Conservation (phyloP, 2,888 invertebrate genomes). For the Orthosia cruda region DNA sequence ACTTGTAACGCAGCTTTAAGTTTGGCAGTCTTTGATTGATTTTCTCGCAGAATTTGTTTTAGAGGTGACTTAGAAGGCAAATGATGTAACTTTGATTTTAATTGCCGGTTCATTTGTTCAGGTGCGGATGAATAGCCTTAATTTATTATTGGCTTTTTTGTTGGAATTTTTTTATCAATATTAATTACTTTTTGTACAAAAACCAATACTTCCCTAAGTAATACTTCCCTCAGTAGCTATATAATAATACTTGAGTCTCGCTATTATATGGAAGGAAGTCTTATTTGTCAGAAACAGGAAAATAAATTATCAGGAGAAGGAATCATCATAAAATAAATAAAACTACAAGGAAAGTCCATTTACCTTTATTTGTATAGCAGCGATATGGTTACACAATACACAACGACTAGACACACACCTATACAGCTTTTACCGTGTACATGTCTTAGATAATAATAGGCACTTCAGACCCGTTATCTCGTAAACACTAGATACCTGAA, state of each 20-base stretch:
- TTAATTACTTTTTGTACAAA: background rate
- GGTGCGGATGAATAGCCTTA: constrained; percentile 42
- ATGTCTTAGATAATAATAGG: constrained; percentile 33
- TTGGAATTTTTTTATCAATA: constrained; percentile 11
- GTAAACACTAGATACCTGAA: constrained; percentile 1
- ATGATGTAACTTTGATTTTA: constrained; percentile 71
- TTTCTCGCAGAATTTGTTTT: constrained; percentile 81
- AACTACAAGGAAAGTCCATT: constrained; percentile 47
- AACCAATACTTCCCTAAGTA: constrained; percentile 19
- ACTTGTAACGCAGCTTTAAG: constrained; percentile 83
- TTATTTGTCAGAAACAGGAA: constrained; percentile 30
- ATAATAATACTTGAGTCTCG: background rate
- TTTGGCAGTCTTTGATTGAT: constrained; percentile 89
- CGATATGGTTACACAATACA: constrained; percentile 47
- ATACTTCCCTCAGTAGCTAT: background rate
- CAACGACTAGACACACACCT: constrained; percentile 18
- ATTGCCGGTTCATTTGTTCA: constrained; percentile 69
- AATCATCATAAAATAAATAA: constrained; percentile 45
- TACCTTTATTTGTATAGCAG: constrained; percentile 36
- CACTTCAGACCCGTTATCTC: constrained; percentile 30
- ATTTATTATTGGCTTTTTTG: constrained; percentile 30
- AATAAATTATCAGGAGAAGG: constrained; percentile 24
- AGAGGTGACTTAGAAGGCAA: constrained; percentile 77
- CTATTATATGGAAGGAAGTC: background rate
- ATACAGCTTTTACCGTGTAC: constrained; percentile 28